phyloP scores from a whole-genome alignment of 2,797 vertebrate species.

The Sylvilagus floridanus region DNA sequence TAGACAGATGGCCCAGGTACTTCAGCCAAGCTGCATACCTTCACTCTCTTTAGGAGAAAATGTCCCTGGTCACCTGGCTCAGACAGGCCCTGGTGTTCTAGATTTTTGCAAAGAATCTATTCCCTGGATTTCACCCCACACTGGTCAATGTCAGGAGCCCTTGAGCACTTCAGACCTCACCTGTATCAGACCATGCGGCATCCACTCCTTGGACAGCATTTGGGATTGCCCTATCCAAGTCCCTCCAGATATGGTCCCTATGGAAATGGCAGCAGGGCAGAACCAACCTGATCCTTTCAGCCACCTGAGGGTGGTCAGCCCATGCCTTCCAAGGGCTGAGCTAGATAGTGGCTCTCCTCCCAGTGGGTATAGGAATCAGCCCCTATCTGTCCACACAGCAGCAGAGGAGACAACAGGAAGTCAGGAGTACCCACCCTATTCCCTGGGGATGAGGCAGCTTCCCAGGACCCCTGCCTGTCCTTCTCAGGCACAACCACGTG shows the following conservation, averaged over 20 bases:
- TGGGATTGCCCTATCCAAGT: neutral
- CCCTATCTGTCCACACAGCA: neutral
- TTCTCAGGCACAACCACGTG: neutral
- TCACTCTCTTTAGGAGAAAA: neutral
- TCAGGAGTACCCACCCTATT: neutral
- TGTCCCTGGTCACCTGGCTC: neutral
- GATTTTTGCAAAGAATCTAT: neutral
- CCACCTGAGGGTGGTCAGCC: rapidly evolving
- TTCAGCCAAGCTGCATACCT: neutral
- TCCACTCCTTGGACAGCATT: rapidly evolving
- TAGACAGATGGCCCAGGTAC: neutral
- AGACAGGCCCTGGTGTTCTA: rapidly evolving
- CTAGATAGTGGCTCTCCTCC: neutral
- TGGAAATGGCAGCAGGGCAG: rapidly evolving
- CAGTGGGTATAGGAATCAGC: neutral
- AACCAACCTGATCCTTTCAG: neutral
- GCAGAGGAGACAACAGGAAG: rapidly evolving
- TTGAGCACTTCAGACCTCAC: neutral
- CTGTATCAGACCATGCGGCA: neutral
- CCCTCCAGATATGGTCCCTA: neutral
- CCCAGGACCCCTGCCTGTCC: neutral
- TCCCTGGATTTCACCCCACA: neutral
- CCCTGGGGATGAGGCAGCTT: neutral
- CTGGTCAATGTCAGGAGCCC: neutral
- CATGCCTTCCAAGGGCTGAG: neutral